Evolutionary conservation across 2,888 invertebrate genomes (phyloP), one percentile per base, ranked within the genome.

Genomic region (Caenorhabditis sp.): DNA sequence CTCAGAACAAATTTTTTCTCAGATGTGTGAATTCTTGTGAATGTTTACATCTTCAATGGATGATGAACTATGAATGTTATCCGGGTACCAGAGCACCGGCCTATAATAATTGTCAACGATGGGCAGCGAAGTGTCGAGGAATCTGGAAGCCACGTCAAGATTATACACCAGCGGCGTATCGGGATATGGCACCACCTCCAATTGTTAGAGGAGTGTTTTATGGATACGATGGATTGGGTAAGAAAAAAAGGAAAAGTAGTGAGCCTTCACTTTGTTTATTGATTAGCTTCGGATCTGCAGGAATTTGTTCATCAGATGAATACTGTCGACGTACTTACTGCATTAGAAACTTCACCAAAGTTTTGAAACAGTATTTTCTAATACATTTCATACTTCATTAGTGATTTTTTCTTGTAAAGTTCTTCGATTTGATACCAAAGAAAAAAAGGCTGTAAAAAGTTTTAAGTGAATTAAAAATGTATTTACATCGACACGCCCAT

Each of bases 21-120:
- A 77, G 76, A 23, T 82, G 84, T 43, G 81, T 84, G 5, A 83
- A 84, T 53, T 83, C 80, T 0, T 84, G 84, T 57, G 84, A 84
- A 67, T 84, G 84, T 60, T 73, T 84, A n/a, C 82, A 82, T 43
- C 70, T 84, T 5, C 78, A 80, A 63, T 84, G 83, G 83, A 77
- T 84, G 70, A 83, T 84, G 82, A 80, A 84, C 58, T 74, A 79
- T 53, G 78, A 80, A 58, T 84, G 84, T 66, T 74, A 78, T 27
- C 83, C 84, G 14, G 83, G 81, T 49, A 77, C 79, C 21, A 68
- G 71, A 21, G 77, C 81, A 10, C 77, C 78, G 0, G 80, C 83
- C 4, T 77, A 77, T 7, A 76, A 80, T 23, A 84, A 84, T 64
- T 84, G 84, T 62, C 80, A 83, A 58, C 63, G 83, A 69, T 84